Percentiles rank a stretch among this genome's conserved stretches.
phyloP scores from a whole-genome alignment of 64 coral and sea anemone species.

The Montipora capricornis region DNA sequence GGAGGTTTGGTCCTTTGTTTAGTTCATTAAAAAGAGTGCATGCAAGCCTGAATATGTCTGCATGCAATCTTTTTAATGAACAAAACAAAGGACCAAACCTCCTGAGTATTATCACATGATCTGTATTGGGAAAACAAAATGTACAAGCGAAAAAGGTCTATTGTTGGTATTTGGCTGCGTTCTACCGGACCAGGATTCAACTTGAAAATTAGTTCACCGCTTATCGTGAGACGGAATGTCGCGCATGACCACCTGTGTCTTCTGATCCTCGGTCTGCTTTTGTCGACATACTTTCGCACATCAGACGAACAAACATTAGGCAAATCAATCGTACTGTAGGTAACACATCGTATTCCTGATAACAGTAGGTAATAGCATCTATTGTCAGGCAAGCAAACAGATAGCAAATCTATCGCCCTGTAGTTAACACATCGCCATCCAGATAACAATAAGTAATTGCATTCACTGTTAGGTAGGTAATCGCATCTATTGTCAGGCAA shows the following conservation, averaged over 20 bases:
- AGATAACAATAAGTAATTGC: no score
- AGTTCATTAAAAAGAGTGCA: no score
- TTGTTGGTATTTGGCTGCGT: not conserved
- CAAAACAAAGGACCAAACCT: no score
- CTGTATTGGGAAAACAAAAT: no score
- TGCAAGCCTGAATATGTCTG: no score
- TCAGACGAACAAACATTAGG: not conserved
- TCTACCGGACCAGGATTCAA: slow-evolving; percentile 8
- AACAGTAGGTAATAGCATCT: slow-evolving; percentile 4
- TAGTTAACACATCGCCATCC: no score
- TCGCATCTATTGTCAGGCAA: no score
- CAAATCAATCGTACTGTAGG: not conserved
- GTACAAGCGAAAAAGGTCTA: not conserved
- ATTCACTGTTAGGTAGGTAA: not conserved
- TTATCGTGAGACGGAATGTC: slow-evolving; percentile 8
- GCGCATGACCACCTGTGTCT: slow-evolving; percentile 2
- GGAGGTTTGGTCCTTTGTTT: no score
- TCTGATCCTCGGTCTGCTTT: slow-evolving; percentile 1
- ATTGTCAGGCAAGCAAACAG: not conserved
- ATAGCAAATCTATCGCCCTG: no score
- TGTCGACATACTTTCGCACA: not conserved
- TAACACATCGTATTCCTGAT: not conserved
- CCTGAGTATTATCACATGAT: no score
- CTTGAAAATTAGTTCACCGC: not conserved
- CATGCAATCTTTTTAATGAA: no score